Percentiles rank a stretch among this genome's conserved stretches.
Evolutionary conservation across 2,888 invertebrate species (phyloP).

Genomic region (Cheilosia soror): DNA sequence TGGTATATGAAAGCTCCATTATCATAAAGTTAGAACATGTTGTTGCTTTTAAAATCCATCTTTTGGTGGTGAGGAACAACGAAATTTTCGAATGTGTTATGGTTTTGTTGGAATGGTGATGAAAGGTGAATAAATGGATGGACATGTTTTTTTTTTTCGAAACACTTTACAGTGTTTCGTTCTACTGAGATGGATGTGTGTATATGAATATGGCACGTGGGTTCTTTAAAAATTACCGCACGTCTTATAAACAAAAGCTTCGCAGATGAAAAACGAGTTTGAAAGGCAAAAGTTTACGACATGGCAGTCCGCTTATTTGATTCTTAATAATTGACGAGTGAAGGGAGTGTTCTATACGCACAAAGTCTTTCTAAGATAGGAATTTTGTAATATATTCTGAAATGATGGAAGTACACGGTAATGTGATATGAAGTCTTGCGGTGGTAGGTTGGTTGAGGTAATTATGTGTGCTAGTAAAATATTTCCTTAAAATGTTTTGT

Average conservation of each 20-base stretch:
- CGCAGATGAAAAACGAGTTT: neutral
- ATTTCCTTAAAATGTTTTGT: too few species aligned
- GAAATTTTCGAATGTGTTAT: constrained; percentile 40
- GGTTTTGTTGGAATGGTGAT: constrained; percentile 24
- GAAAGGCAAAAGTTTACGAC: constrained; percentile 17
- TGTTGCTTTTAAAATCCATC: constrained; percentile 72
- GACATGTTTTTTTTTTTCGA: constrained; percentile 38
- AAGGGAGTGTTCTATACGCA: neutral
- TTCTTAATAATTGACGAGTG: constrained; percentile 37
- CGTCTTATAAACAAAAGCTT: constrained; percentile 7
- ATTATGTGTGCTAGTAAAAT: too few species aligned
- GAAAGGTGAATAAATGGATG: constrained; percentile 56
- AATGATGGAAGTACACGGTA: too few species aligned
- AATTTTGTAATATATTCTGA: too few species aligned
- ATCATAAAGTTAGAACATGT: constrained; percentile 70
- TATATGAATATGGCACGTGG: neutral
- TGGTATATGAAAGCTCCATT: constrained; percentile 72
- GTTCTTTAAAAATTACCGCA: constrained; percentile 4
- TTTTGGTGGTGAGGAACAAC: constrained; percentile 32
- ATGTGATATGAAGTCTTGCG: too few species aligned
- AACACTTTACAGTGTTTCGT: constrained; percentile 22
- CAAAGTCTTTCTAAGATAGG: neutral
- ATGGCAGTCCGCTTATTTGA: constrained; percentile 23
- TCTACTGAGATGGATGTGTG: neutral
- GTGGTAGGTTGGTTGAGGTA: too few species aligned